phyloP scores from a whole-genome alignment of 1,140 invertebrate genomes.

The Mylabris phalerata region DNA sequence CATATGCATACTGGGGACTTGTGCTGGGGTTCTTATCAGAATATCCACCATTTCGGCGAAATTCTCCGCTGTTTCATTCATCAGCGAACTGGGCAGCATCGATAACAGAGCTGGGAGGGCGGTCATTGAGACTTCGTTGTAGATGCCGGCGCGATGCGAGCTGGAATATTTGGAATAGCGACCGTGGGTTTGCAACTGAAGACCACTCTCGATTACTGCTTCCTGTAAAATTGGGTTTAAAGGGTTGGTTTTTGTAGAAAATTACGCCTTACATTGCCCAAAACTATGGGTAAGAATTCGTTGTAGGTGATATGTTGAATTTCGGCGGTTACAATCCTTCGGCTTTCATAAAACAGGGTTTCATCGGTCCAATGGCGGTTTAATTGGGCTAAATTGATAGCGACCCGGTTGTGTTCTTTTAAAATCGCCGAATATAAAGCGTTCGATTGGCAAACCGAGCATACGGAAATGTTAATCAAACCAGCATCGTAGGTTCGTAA shows the following conservation, averaged over 20 bases:
- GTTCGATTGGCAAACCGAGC: slow-evolving; percentile 48
- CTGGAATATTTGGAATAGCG: slow-evolving; percentile 75
- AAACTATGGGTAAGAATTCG: slow-evolving; percentile 73
- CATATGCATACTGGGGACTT: slow-evolving; percentile 45
- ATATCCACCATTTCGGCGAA: slow-evolving; percentile 42
- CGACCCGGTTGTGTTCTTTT: slow-evolving; percentile 78
- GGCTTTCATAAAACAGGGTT: slow-evolving; percentile 69
- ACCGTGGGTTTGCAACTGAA: slow-evolving; percentile 58
- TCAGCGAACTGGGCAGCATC: slow-evolving; percentile 53
- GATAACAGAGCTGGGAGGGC: slow-evolving; percentile 71
- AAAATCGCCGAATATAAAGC: slow-evolving; percentile 61
- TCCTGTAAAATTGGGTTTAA: slow-evolving; percentile 42
- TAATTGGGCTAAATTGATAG: slow-evolving; percentile 58
- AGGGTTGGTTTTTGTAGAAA: no score
- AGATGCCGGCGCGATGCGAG: slow-evolving; percentile 64
- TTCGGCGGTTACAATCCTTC: slow-evolving; percentile 66
- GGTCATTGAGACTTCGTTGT: slow-evolving; percentile 66
- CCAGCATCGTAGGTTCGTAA: slow-evolving; percentile 70
- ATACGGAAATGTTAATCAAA: slow-evolving; percentile 56
- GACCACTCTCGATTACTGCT: slow-evolving; percentile 55
- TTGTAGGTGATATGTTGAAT: slow-evolving; percentile 84
- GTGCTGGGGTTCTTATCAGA: slow-evolving; percentile 46
- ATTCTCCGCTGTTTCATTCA: slow-evolving; percentile 41
- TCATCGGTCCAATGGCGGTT: slow-evolving; percentile 85
- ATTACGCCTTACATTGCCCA: slow-evolving; percentile 53